phyloP scores from a whole-genome alignment of 2,888 invertebrate species.

The Melinopterus prodromus region DNA sequence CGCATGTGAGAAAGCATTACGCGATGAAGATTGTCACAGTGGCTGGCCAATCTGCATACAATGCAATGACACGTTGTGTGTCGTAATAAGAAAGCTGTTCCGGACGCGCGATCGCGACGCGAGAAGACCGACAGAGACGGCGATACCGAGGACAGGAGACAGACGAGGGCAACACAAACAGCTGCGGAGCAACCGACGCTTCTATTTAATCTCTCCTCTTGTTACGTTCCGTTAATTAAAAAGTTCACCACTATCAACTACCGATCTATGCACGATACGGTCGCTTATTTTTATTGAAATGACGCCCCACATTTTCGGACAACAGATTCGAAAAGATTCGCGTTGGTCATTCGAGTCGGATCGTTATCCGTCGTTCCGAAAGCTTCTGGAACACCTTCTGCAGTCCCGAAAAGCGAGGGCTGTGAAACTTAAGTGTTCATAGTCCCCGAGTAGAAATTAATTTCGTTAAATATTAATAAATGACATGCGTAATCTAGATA shows the following conservation, averaged over 20 bases:
- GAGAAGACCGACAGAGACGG: conserved; percentile 27
- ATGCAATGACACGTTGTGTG: conserved; percentile 59
- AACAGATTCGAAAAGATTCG: conserved; percentile 11
- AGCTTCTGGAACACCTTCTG: no score
- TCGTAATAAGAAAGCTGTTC: conserved; percentile 61
- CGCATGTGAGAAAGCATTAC: conserved; percentile 39
- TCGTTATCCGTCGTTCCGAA: no score
- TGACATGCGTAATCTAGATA: conserved; percentile 59
- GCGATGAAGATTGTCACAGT: conserved; percentile 60
- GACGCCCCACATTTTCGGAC: conserved; percentile 24
- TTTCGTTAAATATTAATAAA: conserved; percentile 60
- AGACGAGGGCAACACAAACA: conserved; percentile 32
- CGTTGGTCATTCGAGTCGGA: no score
- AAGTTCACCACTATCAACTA: conserved; percentile 54
- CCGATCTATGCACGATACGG: conserved; percentile 35
- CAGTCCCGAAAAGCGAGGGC: no score
- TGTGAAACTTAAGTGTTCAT: no score
- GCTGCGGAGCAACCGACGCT: conserved; percentile 45
- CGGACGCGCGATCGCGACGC: conserved; percentile 47
- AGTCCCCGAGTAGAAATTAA: conserved; percentile 46
- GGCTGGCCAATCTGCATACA: conserved; percentile 61
- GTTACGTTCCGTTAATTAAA: conserved; percentile 62
- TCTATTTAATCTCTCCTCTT: conserved; percentile 56
- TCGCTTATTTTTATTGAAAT: conserved; percentile 37
- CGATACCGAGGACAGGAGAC: conserved; percentile 20